Base-by-base conservation (phyloP, 2,113 vertebrate genomes). In the Zosterops borbonicus region DNA sequence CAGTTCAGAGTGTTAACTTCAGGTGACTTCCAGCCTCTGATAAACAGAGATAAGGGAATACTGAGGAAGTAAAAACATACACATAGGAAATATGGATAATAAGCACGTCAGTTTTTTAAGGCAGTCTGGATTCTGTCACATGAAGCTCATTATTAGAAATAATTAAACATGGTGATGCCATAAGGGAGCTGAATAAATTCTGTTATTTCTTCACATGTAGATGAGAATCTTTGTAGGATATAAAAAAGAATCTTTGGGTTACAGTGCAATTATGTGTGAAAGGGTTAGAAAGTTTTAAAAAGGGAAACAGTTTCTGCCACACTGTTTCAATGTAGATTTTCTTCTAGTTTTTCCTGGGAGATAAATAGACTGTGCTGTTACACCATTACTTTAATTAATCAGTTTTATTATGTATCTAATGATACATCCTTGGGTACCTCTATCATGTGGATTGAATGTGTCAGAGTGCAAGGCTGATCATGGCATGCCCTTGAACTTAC, bases 11-110 rank as follows among this genome's bases (percentile, higher is more conserved):
- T 70, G 76, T 77, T 89, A 74, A 35, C 21, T 77, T 90, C 50
- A 67, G 75, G 79, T 86, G 58, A 90, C 67, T 91, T 91, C 52
- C 82, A 92, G 31, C 25, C 18, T 85, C 59, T 90, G n/a, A 86
- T 64, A 76, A 85, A 69, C 14, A 91, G 62, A 94, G 69, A 63
- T 65, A 92, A 83, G 63, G 31, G 33, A 65, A 73, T 62, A 73
- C 9, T 88, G 90, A 46, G 0, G 0, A 92, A 86, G 46, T 69
- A 53, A 92, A 94, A 88, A 50, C 22, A 41, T 68, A 50, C 4
- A 44, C n/a, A 25, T 73, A 46, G 82, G 70, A 92, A 88, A 80
- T 95, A 76, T 2, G 6, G 41, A 69, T 93, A 82, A 46, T 85
- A 80, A 90, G 79, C 31, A 79, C 1, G 1, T 29, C 13, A 25